Percentiles rank a stretch among this genome's conserved stretches.
phyloP scores from a whole-genome alignment of 2,797 vertebrate species.

The Glyptemys insculpta region DNA sequence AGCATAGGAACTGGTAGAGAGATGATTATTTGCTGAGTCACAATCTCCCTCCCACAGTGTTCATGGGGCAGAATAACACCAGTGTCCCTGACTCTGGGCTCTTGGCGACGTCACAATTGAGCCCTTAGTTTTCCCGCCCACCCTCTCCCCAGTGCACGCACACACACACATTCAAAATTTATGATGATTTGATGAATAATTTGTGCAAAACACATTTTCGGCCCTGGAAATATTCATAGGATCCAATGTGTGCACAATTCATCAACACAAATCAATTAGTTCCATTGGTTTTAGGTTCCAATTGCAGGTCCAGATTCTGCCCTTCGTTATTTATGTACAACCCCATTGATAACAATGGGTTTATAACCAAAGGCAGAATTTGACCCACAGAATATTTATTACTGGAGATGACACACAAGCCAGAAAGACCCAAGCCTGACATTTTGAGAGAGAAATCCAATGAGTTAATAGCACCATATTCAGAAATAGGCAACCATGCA shows the following conservation, averaged over 20 bases:
- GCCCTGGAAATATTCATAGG: no score
- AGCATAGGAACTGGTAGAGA: background rate
- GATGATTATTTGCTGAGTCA: background rate
- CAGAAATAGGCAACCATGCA: background rate
- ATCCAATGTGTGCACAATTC: no score
- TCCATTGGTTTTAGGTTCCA: no score
- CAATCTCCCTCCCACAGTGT: no score
- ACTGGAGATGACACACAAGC: background rate
- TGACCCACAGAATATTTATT: background rate
- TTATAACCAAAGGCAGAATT: background rate
- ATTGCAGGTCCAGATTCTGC: background rate
- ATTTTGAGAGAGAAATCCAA: background rate
- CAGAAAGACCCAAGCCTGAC: background rate
- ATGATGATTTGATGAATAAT: background rate
- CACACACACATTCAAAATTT: no score
- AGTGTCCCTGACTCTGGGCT: no score
- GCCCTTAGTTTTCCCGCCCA: no score
- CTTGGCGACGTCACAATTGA: no score
- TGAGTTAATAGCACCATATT: background rate
- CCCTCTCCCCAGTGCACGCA: no score
- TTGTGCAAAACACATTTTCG: background rate
- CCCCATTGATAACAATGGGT: background rate
- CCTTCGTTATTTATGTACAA: background rate
- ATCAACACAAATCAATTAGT: no score
- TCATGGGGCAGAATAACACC: no score